Evolutionary conservation across 2,797 vertebrate species (phyloP), one percentile per base, ranked within the genome.

Genomic region (Propithecus perrieri): DNA sequence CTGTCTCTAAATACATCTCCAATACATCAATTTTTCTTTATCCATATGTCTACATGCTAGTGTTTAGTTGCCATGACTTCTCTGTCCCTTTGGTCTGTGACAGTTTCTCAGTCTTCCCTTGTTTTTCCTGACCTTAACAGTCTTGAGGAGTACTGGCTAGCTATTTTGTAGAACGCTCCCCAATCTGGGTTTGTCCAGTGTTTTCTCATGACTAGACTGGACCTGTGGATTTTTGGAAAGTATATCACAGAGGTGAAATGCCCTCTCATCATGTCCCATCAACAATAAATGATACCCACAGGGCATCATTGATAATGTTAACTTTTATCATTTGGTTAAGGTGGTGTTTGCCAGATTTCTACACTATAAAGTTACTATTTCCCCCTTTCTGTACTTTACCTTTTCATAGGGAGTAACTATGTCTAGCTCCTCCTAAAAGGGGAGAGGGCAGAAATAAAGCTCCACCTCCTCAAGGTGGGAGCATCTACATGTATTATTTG

Each of bases 171-270:
- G 28, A 92, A 78, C 33, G 24, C 59, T 35, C 28, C 26, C 3
- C 13, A 53, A 12, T 65, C 55, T 87, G 48, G 28, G 10, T 79
- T 95, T 79, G 85, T 50, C 53, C 46, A 38, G 63, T 74, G 48
- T 63, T 83, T 96, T 86, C n/a, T 92, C 38, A 57, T 87, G 71
- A 90, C 83, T 75, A 78, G 33, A 75, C 43, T 74, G 28, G 35
- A 57, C 20, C 89, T 78, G 17, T 46, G 26, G 38, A 26, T 35
- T 67, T 53, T 72, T 41, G 10, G 67, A 85, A 96, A 96, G 67
- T 93, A 43, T 46, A 72, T 72, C 8, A 75, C 50, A 89, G 67
- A 91, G 26, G 43, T 63, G 12, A 89, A 38, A 48, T 28, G 20
- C 30, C 9, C 28, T 86, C 24, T 94, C 53, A 65, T 69, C n/a